Evolutionary conservation across 2,888 invertebrate species (phyloP).

Genomic region (Halocaridina rubra): DNA sequence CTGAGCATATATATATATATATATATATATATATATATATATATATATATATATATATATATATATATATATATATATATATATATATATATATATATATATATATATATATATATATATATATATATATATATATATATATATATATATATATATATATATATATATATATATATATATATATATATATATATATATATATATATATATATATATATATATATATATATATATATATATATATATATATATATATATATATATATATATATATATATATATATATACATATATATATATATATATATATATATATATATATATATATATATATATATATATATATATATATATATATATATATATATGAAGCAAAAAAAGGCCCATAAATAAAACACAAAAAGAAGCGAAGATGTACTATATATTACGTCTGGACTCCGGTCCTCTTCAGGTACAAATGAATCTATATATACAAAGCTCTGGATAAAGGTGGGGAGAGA

Average conservation of each 20-base stretch:
- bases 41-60: neutral
- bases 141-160: neutral
- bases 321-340: constrained; percentile 21
- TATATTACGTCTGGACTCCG: no score
- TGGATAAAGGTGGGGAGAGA: no score
- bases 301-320: constrained; percentile 4
- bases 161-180: constrained; percentile 5
- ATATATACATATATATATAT: neutral
- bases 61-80: neutral
- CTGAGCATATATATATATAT: neutral
- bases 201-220: neutral
- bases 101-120: neutral
- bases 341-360: constrained; percentile 17
- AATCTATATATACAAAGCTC: no score
- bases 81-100: neutral
- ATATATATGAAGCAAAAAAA: no score
- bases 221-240: neutral
- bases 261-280: neutral
- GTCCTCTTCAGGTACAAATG: no score
- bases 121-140: neutral
- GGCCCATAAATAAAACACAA: no score
- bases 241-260: neutral
- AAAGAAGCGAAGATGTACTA: no score
- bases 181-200: constrained; percentile 19
- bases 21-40: neutral